Evolutionary conservation across 2,888 invertebrate genomes (phyloP).

Genomic region (Euphydryas editha): DNA sequence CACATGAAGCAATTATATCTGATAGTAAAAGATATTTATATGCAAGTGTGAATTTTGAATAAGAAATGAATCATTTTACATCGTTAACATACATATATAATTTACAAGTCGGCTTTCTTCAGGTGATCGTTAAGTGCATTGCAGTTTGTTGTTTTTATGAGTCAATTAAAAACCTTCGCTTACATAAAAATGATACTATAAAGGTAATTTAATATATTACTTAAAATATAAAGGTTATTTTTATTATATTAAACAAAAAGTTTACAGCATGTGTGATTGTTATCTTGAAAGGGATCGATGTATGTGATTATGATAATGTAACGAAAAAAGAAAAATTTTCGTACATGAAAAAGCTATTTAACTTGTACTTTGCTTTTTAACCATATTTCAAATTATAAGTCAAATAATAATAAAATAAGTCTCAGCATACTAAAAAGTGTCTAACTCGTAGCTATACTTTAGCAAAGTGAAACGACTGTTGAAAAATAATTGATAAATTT

Average conservation of each 20-base stretch:
- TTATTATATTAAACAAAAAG: slow-evolving; percentile 3
- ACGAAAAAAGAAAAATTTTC: not conserved
- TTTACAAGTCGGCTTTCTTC: slow-evolving; percentile 32
- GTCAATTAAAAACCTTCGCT: slow-evolving; percentile 35
- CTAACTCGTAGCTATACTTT: no score
- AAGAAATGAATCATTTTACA: slow-evolving; percentile 23
- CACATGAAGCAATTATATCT: not conserved
- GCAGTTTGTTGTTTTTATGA: slow-evolving; percentile 36
- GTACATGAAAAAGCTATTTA: no score
- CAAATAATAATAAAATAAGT: no score
- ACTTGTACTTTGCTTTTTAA: no score
- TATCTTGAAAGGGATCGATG: not conserved
- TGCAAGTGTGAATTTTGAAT: not conserved
- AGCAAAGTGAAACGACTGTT: no score
- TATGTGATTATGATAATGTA: not conserved
- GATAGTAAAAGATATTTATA: not conserved
- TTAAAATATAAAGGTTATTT: slow-evolving; percentile 22
- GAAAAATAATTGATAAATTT: no score
- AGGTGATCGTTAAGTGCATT: slow-evolving; percentile 33
- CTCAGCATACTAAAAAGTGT: no score
- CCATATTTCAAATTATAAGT: no score
- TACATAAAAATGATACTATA: slow-evolving; percentile 32
- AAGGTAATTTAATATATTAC: slow-evolving; percentile 26
- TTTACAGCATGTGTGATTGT: not conserved
- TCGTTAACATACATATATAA: slow-evolving; percentile 10